Conservation (phyloP, 2,113 vertebrate genomes). For the Porphyrio hochstetteri region DNA sequence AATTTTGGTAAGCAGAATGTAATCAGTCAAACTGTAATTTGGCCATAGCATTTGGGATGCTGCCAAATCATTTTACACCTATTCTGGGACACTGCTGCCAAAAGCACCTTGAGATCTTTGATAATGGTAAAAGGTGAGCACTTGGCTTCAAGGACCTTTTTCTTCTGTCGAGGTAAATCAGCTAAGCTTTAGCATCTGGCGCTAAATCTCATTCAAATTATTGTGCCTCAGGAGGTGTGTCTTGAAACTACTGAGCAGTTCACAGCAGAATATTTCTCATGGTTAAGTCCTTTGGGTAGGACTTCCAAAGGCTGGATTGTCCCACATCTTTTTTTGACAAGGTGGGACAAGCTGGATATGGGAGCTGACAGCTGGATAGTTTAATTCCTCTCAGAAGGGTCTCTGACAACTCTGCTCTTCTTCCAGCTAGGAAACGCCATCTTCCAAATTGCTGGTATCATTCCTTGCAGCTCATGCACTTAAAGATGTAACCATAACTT, state of each 20-base stretch:
- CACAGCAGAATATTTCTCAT: not conserved
- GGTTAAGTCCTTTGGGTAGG: not conserved
- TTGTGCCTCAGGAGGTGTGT: not conserved
- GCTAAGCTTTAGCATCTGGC: not conserved
- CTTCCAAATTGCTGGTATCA: not conserved
- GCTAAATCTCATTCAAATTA: not conserved
- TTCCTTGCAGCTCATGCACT: not conserved
- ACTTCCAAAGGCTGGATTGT: not conserved
- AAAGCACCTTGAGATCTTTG: not conserved
- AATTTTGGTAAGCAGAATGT: not conserved
- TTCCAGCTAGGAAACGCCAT: not conserved
- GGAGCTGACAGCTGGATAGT: not conserved
- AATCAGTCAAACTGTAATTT: not conserved
- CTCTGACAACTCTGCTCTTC: not conserved
- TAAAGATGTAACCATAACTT: not conserved
- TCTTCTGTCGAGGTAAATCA: not conserved
- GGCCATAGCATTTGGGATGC: not conserved
- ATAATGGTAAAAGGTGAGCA: not conserved
- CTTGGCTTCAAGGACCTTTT: not conserved
- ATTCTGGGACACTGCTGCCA: not conserved
- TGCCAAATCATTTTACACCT: not conserved
- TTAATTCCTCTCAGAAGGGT: not conserved
- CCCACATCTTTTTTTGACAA: not conserved
- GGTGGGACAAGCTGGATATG: not conserved
- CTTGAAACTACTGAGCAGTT: not conserved